Evolutionary conservation across 2,888 invertebrate species (phyloP).

Genomic region (Apamea sordens): DNA sequence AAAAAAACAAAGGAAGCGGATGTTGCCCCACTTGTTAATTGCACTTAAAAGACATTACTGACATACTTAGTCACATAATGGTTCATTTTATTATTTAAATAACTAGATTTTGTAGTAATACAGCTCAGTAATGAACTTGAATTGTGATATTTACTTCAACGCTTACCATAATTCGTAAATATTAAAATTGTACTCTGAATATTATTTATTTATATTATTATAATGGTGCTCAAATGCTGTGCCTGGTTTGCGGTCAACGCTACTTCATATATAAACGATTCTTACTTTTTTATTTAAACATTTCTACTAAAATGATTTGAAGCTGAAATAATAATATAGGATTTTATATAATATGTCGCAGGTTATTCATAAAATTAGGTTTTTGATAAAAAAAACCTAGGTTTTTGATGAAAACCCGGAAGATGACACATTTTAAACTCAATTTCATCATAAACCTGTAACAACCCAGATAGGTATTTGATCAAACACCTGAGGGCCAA

Average conservation of each 20-base stretch:
- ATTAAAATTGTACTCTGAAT: background rate
- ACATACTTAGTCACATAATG: slow-evolving; percentile 22
- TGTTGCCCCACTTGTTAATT: slow-evolving; percentile 34
- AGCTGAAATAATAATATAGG: background rate
- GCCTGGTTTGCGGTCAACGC: background rate
- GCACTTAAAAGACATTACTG: slow-evolving; percentile 35
- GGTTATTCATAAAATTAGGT: too few relatives aligned
- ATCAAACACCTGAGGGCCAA: too few relatives aligned
- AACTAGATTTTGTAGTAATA: slow-evolving; percentile 15
- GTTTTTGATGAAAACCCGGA: too few relatives aligned
- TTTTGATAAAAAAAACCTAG: too few relatives aligned
- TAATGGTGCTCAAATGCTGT: background rate
- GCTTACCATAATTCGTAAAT: background rate
- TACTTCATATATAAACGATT: background rate
- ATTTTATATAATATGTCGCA: background rate
- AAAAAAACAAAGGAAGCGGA: slow-evolving; percentile 45
- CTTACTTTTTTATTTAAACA: background rate
- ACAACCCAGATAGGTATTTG: too few relatives aligned
- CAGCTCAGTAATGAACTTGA: slow-evolving; percentile 29
- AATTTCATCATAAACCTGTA: too few relatives aligned
- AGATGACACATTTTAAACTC: too few relatives aligned
- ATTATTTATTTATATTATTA: background rate
- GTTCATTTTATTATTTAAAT: slow-evolving; percentile 12
- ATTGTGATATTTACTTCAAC: slow-evolving; percentile 1
- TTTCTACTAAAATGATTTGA: background rate